These are phyloP conservation scores for Schizotus pectinicornis DNA, from an alignment of 2,888 invertebrate genomes.

Conservation along the genomic window DNA sequence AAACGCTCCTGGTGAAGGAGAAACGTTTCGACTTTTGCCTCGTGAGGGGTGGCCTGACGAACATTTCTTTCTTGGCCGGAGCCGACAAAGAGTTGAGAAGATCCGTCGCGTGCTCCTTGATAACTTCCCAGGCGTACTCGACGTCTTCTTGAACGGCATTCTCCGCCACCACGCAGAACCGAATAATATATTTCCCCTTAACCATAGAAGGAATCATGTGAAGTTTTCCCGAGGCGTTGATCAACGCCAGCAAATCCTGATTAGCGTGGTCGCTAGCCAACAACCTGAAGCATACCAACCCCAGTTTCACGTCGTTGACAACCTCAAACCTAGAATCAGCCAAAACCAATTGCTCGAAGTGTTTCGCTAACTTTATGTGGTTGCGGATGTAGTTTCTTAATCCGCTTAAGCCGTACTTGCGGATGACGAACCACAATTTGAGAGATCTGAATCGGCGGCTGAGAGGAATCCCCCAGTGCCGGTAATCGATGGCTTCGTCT, in stretches of 20 bases:
- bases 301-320: slow-evolving; percentile 75
- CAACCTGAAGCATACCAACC: slow-evolving; percentile 80
- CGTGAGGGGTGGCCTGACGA: slow-evolving; percentile 59
- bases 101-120: slow-evolving; percentile 66
- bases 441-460: slow-evolving; percentile 84
- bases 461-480: slow-evolving; percentile 88
- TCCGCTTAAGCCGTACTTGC: slow-evolving; percentile 81
- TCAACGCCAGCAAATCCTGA: slow-evolving; percentile 75
- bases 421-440: slow-evolving; percentile 87
- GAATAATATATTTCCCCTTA: slow-evolving; percentile 72
- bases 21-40: slow-evolving; percentile 63
- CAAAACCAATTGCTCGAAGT: slow-evolving; percentile 72
- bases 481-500: slow-evolving; percentile 71
- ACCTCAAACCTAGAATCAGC: slow-evolving; percentile 78
- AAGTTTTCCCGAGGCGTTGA: slow-evolving; percentile 83
- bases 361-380: slow-evolving; percentile 78
- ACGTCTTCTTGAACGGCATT: slow-evolving; percentile 77
- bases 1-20: slow-evolving; percentile 65
- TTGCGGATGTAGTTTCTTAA: slow-evolving; percentile 84
- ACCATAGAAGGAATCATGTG: slow-evolving; percentile 87
- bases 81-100: slow-evolving; percentile 59
- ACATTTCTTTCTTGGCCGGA: slow-evolving; percentile 55
- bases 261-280: slow-evolving; percentile 73
- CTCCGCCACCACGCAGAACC: slow-evolving; percentile 84
- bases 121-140: slow-evolving; percentile 69